Conservation (phyloP, 2,888 invertebrate species). For the Plagodis dolabraria region DNA sequence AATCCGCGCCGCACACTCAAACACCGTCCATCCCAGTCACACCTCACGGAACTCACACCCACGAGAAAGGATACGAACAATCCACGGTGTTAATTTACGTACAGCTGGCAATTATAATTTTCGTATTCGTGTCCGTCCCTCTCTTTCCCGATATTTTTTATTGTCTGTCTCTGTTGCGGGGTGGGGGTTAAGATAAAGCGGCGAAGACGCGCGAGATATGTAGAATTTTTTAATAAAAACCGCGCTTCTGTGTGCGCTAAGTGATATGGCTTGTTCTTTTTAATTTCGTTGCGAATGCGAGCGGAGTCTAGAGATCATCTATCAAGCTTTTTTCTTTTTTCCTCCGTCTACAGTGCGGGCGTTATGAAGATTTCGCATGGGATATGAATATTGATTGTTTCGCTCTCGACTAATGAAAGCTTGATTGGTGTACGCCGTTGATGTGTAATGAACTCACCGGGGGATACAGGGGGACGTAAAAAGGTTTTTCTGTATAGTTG, state of each 20-base stretch:
- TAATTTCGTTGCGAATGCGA: slow-evolving; percentile 80
- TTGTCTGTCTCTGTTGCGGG: slow-evolving; percentile 65
- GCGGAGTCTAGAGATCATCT: slow-evolving; percentile 72
- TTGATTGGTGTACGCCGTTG: slow-evolving; percentile 76
- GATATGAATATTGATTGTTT: slow-evolving; percentile 84
- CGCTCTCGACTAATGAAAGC: slow-evolving; percentile 75
- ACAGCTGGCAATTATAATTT: slow-evolving; percentile 85
- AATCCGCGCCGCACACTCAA: slow-evolving; percentile 61
- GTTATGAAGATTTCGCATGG: slow-evolving; percentile 80
- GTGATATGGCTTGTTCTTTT: slow-evolving; percentile 85
- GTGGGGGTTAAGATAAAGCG: slow-evolving; percentile 74
- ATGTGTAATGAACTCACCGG: slow-evolving; percentile 69
- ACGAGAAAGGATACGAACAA: slow-evolving; percentile 42
- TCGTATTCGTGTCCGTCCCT: slow-evolving; percentile 73
- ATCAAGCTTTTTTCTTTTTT: slow-evolving; percentile 66
- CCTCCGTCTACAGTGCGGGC: slow-evolving; percentile 46
- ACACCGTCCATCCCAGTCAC: slow-evolving; percentile 53
- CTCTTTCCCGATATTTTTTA: slow-evolving; percentile 74
- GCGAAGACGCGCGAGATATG: slow-evolving; percentile 81
- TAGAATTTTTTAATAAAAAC: slow-evolving; percentile 83
- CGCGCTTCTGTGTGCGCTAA: slow-evolving; percentile 82
- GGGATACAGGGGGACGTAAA: slow-evolving; percentile 57
- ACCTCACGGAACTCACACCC: slow-evolving; percentile 43
- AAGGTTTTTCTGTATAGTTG: slow-evolving; percentile 58
- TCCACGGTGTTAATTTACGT: slow-evolving; percentile 83